Evolutionary conservation across 2,797 vertebrate genomes (phyloP).

Genomic region (Lepus townsendii): DNA sequence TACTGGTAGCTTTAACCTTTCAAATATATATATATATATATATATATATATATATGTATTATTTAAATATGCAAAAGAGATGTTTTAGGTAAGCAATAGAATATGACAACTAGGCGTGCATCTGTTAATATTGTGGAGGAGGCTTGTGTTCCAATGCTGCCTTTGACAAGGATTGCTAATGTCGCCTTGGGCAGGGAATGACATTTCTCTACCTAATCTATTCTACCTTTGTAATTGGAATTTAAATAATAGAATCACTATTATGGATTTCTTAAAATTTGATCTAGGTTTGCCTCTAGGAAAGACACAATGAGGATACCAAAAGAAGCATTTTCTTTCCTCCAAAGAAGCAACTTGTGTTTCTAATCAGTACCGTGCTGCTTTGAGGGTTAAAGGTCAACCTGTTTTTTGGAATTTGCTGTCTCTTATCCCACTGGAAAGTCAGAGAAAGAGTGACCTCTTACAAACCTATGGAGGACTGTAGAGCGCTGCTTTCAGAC

Average conservation of each 20-base stretch:
- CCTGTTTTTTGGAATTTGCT: not conserved
- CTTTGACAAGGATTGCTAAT: not conserved
- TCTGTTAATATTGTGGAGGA: not conserved
- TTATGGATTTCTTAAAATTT: slow-evolving; percentile 68
- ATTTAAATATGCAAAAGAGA: slow-evolving; percentile 72
- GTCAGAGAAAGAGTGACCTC: slow-evolving; percentile 17
- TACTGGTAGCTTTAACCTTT: slow-evolving; percentile 68
- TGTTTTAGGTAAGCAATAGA: slow-evolving; percentile 24
- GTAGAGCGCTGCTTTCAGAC: slow-evolving; percentile 42
- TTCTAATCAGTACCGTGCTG: not conserved
- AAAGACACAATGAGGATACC: slow-evolving; percentile 31
- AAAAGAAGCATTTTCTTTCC: slow-evolving; percentile 39
- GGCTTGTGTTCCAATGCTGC: slow-evolving; percentile 68
- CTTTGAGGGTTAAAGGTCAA: not conserved
- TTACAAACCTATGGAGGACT: not conserved
- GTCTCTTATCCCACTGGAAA: slow-evolving; percentile 28
- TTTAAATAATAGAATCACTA: slow-evolving; percentile 81
- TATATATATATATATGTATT: not conserved
- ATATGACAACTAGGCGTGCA: not conserved
- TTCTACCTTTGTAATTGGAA: slow-evolving; percentile 75
- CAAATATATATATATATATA: not conserved
- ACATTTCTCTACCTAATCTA: slow-evolving; percentile 73
- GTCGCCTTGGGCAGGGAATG: slow-evolving; percentile 24
- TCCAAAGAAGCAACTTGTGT: slow-evolving; percentile 8
- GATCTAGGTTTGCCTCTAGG: slow-evolving; percentile 60